phyloP scores from a whole-genome alignment of 2,888 invertebrate species.

The Erannis defoliaria region DNA sequence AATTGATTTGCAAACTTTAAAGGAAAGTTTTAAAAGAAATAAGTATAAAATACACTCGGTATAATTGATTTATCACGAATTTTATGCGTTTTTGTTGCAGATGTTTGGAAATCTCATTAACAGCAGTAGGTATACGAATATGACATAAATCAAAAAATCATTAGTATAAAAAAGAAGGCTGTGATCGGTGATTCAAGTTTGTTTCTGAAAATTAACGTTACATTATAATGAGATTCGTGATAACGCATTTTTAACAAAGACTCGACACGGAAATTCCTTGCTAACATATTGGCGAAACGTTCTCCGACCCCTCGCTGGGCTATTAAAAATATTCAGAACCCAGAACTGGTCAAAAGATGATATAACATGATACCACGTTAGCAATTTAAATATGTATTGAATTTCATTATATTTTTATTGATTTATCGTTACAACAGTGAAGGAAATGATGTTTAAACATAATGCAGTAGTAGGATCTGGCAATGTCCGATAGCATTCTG shows the following conservation, averaged over 20 bases:
- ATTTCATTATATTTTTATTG: constrained; percentile 29
- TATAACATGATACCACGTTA: constrained; percentile 48
- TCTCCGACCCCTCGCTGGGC: constrained; percentile 54
- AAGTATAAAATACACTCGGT: constrained; percentile 3
- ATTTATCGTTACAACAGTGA: constrained; percentile 25
- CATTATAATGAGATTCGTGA: constrained; percentile 41
- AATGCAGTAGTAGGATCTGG: no score
- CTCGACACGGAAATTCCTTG: constrained; percentile 33
- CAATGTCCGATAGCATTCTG: no score
- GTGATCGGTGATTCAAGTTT: constrained; percentile 36
- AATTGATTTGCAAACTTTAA: no score
- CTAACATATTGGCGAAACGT: constrained; percentile 39
- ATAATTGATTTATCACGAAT: constrained; percentile 1
- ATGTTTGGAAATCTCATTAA: background rate
- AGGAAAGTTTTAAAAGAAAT: background rate
- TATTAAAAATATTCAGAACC: constrained; percentile 59
- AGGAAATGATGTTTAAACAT: constrained; percentile 3
- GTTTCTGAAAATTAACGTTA: constrained; percentile 39
- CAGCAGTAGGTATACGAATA: no score
- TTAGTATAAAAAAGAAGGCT: constrained; percentile 1
- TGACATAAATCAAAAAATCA: no score
- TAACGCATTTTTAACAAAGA: constrained; percentile 36
- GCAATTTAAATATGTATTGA: constrained; percentile 47
- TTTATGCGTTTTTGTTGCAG: constrained; percentile 9
- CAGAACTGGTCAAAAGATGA: constrained; percentile 45